Conservation (phyloP, 2,797 vertebrate genomes). For the Scarus forsteni region DNA sequence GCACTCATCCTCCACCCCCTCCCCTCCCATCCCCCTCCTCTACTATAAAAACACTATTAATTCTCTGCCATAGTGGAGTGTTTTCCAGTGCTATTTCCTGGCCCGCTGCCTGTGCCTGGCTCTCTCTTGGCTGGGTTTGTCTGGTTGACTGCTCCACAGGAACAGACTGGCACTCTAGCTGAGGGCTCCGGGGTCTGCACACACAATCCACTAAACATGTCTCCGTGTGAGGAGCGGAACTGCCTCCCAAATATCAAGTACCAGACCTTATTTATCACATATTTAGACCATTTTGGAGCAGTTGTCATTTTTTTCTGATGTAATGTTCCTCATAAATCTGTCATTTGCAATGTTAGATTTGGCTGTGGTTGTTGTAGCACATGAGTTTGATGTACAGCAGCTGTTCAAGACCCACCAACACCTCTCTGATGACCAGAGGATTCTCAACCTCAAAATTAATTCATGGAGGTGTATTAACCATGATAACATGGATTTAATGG, state of each 20-base stretch:
- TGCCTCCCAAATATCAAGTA: constrained; percentile 52
- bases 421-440: no score
- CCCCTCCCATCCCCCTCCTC: constrained; percentile 35
- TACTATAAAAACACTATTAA: constrained; percentile 75
- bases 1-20: constrained; percentile 20
- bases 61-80: constrained; percentile 73
- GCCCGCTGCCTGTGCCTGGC: constrained; percentile 76
- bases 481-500: no score
- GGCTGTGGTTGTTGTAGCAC: not conserved
- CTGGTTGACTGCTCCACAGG: constrained; percentile 84
- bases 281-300: constrained; percentile 22
- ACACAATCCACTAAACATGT: constrained; percentile 80
- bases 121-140: constrained; percentile 82
- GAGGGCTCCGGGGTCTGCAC: constrained; percentile 80
- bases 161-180: constrained; percentile 87
- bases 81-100: constrained; percentile 81
- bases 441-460: no score
- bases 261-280: constrained; percentile 39
- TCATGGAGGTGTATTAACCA: no score
- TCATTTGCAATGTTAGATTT: not conserved
- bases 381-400: no score
- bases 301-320: not conserved
- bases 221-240: constrained; percentile 71
- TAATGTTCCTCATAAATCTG: not conserved
- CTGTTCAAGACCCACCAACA: no score